phyloP scores from a whole-genome alignment of 1,140 invertebrate genomes.

The Lepidurus apus region DNA sequence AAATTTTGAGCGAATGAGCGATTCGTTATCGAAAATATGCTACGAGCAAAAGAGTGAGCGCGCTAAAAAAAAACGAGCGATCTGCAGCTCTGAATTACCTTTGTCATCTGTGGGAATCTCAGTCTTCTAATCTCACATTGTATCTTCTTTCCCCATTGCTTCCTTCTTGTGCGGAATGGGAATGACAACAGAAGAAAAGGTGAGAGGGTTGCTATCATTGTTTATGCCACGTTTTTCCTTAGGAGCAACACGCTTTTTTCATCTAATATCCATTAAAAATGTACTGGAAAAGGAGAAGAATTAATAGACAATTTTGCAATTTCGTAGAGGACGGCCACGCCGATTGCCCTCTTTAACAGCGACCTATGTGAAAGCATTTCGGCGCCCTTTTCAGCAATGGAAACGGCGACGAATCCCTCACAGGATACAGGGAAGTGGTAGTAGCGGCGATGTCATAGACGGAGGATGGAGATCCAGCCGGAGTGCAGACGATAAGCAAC shows the following conservation, averaged over 20 bases:
- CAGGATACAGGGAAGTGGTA: not conserved
- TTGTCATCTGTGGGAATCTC: not conserved
- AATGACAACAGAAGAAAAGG: slow-evolving; percentile 22
- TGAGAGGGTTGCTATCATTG: not conserved
- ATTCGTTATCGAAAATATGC: no score
- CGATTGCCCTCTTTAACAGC: slow-evolving; percentile 35
- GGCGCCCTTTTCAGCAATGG: slow-evolving; percentile 25
- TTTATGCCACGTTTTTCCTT: not conserved
- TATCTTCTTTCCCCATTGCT: not conserved
- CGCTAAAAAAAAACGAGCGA: no score
- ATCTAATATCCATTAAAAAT: no score
- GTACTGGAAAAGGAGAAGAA: no score
- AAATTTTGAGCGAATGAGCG: no score
- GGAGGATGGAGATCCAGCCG: not conserved
- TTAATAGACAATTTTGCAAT: slow-evolving; percentile 1
- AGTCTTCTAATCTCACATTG: not conserved
- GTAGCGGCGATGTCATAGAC: slow-evolving; percentile 12
- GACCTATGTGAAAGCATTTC: slow-evolving; percentile 20
- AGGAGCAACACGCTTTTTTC: no score
- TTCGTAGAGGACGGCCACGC: slow-evolving; percentile 34
- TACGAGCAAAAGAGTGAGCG: no score
- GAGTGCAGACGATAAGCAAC: not conserved
- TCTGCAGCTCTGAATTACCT: not conserved
- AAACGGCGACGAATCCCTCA: slow-evolving; percentile 25
- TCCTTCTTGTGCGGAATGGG: not conserved